Evolutionary conservation across 2,113 vertebrate genomes (phyloP), one percentile per base, ranked within the genome.

Genomic region (Thryonomys swinderianus): DNA sequence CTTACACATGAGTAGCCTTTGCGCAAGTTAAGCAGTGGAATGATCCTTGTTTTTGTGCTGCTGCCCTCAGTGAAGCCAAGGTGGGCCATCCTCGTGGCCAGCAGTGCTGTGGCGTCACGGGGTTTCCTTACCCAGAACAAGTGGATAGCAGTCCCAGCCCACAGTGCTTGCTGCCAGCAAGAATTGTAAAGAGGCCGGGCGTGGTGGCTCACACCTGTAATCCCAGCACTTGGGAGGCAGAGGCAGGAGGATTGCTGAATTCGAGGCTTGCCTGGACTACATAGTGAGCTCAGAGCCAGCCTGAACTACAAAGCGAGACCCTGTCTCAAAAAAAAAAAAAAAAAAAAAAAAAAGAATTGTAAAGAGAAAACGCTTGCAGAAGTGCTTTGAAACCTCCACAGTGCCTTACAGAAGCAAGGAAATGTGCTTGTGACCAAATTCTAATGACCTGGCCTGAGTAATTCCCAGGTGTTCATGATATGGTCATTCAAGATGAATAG

Each of bases 391-490:
- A n/a, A 81, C 67, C 79, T 85, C 66, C 61, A 45, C 16, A 42
- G 87, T 69, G 7, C 23, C 93, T 37, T 74, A 20, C 25, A 67
- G 85, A 81, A 96, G 40, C 62, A 59, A 83, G 42, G 78, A 84
- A 23, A 30, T 57, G 37, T 59, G 61, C 64, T 83, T 71, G 34
- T 57, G 62, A 67, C 92, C 48, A 0, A 80, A 45, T 89, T 64
- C n/a, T 18, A 3, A 14, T 66, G 61, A 79, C 1, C 5, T 14
- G 10, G 17, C 64, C 0, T 73, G 88, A 82, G 42, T 88, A 25
- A n/a, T 42, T 95, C 71, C 79, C 88, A 25, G n/a, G n/a, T 81
- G 37, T 42, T 93, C 87, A 25, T 40, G 57, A 76, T 80, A 82
- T 57, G 51, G 7, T 78, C 0, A 0, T 64, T 94, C 80, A n/a